Evolutionary conservation across 2,888 invertebrate genomes (phyloP).

Genomic region (Drosophila mercatorum): DNA sequence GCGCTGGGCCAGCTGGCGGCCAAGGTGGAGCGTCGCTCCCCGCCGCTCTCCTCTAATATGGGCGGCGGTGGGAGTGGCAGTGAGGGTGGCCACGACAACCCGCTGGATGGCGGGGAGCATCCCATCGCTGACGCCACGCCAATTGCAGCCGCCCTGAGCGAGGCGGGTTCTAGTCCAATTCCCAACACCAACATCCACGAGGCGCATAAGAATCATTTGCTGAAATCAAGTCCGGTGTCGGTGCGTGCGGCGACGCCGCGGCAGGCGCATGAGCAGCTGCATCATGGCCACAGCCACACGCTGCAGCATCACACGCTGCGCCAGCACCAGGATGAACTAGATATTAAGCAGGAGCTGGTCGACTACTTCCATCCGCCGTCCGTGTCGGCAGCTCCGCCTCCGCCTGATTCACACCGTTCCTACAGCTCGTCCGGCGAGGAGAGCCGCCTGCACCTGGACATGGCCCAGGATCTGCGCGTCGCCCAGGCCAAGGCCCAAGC

Average conservation of each 20-base stretch:
- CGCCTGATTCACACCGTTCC: slow-evolving; percentile 82
- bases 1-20: slow-evolving; percentile 65
- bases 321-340: slow-evolving; percentile 74
- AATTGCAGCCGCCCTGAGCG: slow-evolving; percentile 36
- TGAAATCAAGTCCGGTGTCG: slow-evolving; percentile 58
- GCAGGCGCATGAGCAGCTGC: slow-evolving; percentile 69
- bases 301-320: slow-evolving; percentile 34
- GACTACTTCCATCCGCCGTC: slow-evolving; percentile 80
- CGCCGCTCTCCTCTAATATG: slow-evolving; percentile 51
- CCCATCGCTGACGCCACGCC: slow-evolving; percentile 18
- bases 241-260: slow-evolving; percentile 60
- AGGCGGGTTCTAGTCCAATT: slow-evolving; percentile 80
- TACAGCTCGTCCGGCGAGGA: slow-evolving; percentile 82
- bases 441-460: slow-evolving; percentile 78
- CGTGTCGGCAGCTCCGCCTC: slow-evolving; percentile 69
- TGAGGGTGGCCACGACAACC: slow-evolving; percentile 26
- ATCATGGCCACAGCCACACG: slow-evolving; percentile 42
- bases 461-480: slow-evolving; percentile 82
- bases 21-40: slow-evolving; percentile 75
- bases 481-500: slow-evolving; percentile 79
- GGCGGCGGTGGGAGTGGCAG: slow-evolving; percentile 17
- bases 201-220: slow-evolving; percentile 77
- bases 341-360: slow-evolving; percentile 82
- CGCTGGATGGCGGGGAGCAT: slow-evolving; percentile 29
- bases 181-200: slow-evolving; percentile 79